These are phyloP conservation scores for Microplitis mediator DNA, from an alignment of 1,140 invertebrate genomes.

Conservation along the genomic window DNA sequence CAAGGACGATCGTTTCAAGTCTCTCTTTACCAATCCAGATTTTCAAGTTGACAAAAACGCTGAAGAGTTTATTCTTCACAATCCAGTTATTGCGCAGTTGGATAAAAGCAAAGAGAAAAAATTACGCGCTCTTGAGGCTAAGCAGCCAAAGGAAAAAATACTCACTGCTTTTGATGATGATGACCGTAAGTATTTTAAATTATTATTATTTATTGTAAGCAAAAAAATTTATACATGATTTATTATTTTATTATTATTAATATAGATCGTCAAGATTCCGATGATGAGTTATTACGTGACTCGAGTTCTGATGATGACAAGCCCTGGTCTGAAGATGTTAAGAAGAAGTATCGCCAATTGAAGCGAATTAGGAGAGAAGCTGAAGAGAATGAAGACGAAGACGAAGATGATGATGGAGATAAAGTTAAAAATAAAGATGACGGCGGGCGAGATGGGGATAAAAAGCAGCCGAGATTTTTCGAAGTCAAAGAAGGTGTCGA, in stretches of 20 bases:
- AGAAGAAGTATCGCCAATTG: slow-evolving; percentile 71
- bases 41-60: slow-evolving; percentile 90
- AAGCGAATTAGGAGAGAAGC: slow-evolving; percentile 55
- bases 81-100: slow-evolving; percentile 85
- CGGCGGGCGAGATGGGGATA: slow-evolving; percentile 41
- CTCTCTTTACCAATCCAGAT: slow-evolving; percentile 89
- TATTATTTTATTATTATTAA: slow-evolving; percentile 10
- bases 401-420: slow-evolving; percentile 57
- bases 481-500: slow-evolving; percentile 70
- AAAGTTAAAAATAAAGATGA: slow-evolving; percentile 9
- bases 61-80: slow-evolving; percentile 85
- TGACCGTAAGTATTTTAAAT: slow-evolving; percentile 24
- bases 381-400: slow-evolving; percentile 54
- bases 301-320: slow-evolving; percentile 75
- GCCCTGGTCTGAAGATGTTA: slow-evolving; percentile 79
- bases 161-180: slow-evolving; percentile 29
- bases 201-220: background rate
- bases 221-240: background rate
- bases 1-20: slow-evolving; percentile 87
- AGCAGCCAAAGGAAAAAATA: slow-evolving; percentile 44
- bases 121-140: slow-evolving; percentile 56
- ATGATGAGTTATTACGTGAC: slow-evolving; percentile 50
- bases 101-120: slow-evolving; percentile 72
- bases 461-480: slow-evolving; percentile 67
- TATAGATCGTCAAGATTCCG: slow-evolving; percentile 38